Percentiles rank a stretch among this genome's conserved stretches.
These are phyloP conservation scores for Benthosema pterotum DNA, from an alignment of 2,797 vertebrate genomes.

Conservation along the genomic window DNA sequence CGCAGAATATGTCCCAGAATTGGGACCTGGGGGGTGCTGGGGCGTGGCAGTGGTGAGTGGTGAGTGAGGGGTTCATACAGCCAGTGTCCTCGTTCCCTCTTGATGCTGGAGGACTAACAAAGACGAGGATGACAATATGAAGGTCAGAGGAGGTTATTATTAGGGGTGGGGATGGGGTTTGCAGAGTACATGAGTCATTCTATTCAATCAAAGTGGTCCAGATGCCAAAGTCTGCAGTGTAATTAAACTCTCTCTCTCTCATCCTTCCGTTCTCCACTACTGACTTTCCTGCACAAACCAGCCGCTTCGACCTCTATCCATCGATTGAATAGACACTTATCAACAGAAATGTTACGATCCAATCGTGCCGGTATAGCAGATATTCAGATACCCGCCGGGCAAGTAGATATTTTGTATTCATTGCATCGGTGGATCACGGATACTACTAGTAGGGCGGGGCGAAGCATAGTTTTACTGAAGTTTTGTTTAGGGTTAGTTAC, in stretches of 20 bases:
- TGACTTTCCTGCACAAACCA: no score
- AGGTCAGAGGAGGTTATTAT: slow-evolving; percentile 45
- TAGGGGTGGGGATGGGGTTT: slow-evolving; percentile 36
- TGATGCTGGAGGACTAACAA: slow-evolving; percentile 16
- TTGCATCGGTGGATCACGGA: no score
- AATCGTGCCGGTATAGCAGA: no score
- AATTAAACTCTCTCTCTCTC: slow-evolving; percentile 68
- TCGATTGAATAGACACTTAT: no score
- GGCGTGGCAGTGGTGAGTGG: slow-evolving; percentile 14
- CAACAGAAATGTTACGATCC: no score
- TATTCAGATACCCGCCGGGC: no score
- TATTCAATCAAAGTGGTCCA: slow-evolving; percentile 63
- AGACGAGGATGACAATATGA: slow-evolving; percentile 31
- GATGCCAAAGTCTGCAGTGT: slow-evolving; percentile 65
- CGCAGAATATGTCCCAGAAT: slow-evolving; percentile 49
- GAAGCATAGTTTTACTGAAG: no score
- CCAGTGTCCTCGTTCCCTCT: neutral
- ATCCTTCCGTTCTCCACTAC: slow-evolving; percentile 6
- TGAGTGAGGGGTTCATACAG: no score
- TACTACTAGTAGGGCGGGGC: no score
- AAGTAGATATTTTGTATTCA: no score
- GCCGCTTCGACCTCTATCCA: no score
- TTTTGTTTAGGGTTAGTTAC: no score
- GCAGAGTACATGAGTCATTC: slow-evolving; percentile 51
- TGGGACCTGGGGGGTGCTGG: slow-evolving; percentile 31